Evolutionary conservation across 2,888 invertebrate genomes (phyloP).

Genomic region (Tetropium fuscum): DNA sequence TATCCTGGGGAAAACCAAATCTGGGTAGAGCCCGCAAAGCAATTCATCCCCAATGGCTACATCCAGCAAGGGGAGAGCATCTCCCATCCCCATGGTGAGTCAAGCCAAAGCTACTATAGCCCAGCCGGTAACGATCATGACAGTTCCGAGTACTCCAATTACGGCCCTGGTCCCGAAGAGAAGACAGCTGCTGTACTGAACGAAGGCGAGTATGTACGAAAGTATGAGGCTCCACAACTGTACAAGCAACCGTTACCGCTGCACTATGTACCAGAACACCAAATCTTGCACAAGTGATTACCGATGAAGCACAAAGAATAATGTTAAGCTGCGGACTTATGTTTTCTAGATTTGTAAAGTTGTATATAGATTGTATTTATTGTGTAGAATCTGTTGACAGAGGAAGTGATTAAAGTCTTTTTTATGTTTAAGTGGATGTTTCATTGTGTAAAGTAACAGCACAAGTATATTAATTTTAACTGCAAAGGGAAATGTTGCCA

Average conservation of each 20-base stretch:
- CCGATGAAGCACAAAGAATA: too few species aligned
- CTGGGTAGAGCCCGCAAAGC: not conserved
- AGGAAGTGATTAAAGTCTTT: not conserved
- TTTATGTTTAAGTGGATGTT: not conserved
- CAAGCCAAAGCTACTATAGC: constrained; percentile 31
- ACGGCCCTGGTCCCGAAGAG: not conserved
- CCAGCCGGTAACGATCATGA: constrained; percentile 43
- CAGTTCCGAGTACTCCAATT: constrained; percentile 41
- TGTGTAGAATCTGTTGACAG: not conserved
- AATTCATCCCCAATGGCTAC: not conserved
- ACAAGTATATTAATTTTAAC: too few species aligned
- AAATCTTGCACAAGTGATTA: not conserved
- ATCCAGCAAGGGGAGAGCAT: not conserved
- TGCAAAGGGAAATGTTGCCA: too few species aligned
- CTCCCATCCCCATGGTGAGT: constrained; percentile 31
- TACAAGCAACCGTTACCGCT: not conserved
- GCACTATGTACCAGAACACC: not conserved
- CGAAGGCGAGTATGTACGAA: constrained; percentile 1
- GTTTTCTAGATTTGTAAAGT: constrained; percentile 1
- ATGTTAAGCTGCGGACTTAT: too few species aligned
- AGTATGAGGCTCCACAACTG: not conserved
- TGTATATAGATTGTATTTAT: constrained; percentile 4
- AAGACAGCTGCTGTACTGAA: not conserved
- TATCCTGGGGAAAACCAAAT: constrained; percentile 3
- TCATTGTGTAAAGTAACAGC: too few species aligned